A percentile compares a stretch with the other conserved stretches of the same genome.
These are phyloP conservation scores for Pseudois nayaur DNA, from an alignment of 2,113 vertebrate genomes.

Conservation along the genomic window DNA sequence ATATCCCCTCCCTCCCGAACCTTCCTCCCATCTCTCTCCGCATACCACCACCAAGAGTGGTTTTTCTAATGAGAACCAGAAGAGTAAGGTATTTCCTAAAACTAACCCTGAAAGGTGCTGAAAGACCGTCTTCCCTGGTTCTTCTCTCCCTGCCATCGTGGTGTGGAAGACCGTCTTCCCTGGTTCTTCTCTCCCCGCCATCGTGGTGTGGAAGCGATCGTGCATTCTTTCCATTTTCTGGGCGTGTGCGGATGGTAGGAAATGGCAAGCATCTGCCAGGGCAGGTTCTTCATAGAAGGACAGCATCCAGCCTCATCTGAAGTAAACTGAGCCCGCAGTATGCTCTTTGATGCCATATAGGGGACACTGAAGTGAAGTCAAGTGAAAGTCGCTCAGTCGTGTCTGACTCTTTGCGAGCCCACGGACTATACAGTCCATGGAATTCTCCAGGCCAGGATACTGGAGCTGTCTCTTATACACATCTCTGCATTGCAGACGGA, in stretches of 20 bases:
- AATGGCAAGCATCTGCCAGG: not conserved
- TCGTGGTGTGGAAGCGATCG: not conserved
- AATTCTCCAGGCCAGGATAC: not conserved
- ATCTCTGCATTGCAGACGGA: not conserved
- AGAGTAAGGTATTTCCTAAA: not conserved
- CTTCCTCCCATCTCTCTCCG: not conserved
- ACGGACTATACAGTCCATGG: not conserved
- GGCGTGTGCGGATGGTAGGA: not conserved
- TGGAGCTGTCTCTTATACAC: too few species aligned
- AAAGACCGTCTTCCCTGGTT: not conserved
- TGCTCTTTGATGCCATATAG: not conserved
- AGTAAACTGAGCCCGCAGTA: accelerated
- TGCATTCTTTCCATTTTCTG: not conserved
- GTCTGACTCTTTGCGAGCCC: not conserved
- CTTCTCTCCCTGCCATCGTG: not conserved
- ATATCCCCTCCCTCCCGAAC: not conserved
- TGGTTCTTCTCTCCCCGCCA: not conserved
- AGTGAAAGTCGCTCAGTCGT: not conserved
- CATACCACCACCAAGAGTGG: not conserved
- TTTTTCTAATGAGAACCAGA: not conserved
- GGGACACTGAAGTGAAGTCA: not conserved
- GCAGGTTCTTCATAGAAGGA: not conserved
- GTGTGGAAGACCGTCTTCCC: not conserved
- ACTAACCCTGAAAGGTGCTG: not conserved
- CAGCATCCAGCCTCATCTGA: not conserved